Base-by-base conservation (phyloP, 2,797 vertebrate species). In the Cyprinodon diabolis region DNA sequence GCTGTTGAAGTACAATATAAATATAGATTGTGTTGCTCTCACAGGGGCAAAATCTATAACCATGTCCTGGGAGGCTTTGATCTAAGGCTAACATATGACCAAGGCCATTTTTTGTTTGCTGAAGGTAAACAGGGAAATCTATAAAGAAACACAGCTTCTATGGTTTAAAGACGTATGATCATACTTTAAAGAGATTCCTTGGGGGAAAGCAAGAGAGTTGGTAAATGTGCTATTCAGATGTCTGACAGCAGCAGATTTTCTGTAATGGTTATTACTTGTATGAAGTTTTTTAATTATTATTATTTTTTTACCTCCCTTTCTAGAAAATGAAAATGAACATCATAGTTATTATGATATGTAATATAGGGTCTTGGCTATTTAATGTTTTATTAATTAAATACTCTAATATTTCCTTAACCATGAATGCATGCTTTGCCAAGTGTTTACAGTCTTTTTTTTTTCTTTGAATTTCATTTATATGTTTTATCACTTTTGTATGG, bases 1-100 rank as follows among this genome's bases (percentile, higher is more conserved):
- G 82, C 89, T 90, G 87, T 78, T 92, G 86, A 92, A 90, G 76
- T 80, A 82, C 80, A 84, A 89, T 91, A 94, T 91, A 92, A 93
- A 93, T 93, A 93, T 92, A 92, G 88, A 93, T 92, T 91, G 84
- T 82, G 83, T 79, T 80, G 67, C 81, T 83, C 89, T 89, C 89
- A 83, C 79, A 84, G 77, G 79, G 71, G 80, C 62, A 83, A 91
- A 93, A 95, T 94, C 90, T 82, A 93, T 93, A 91, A 78, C 69
- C 56, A 68, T 81, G 86, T 92, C 84, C 90, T 81, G 60, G 63
- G 83, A 88, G 75, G 70, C 77, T 93, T 86, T 89, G 87, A 89
- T 86, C 79, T 84, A 6, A 0, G 48, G 37, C 72, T 71, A 82
- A 89, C 75, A 48, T 72, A 84, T 70, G 82, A 77, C 79, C 79